These are phyloP conservation scores for Drosophila repleta DNA, from an alignment of 1,140 invertebrate genomes.

Conservation along the genomic window DNA sequence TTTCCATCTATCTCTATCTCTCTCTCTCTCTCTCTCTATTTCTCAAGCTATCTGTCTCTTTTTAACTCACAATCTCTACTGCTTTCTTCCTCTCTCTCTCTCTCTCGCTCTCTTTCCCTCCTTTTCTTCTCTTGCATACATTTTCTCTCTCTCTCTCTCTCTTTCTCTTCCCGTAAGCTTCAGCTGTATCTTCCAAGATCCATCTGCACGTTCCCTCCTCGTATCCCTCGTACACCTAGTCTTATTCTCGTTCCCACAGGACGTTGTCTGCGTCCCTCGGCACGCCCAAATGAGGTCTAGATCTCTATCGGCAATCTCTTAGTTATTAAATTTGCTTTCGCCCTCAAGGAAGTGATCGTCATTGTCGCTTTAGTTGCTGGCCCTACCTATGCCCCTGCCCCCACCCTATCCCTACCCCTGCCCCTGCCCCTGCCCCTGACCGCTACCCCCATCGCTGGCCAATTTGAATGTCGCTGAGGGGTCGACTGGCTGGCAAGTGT, in stretches of 20 bases:
- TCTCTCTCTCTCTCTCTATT: too few relatives aligned
- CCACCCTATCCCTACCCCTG: constrained; percentile 4
- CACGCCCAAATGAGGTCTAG: constrained; percentile 61
- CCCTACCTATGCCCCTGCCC: not conserved
- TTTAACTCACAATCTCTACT: too few relatives aligned
- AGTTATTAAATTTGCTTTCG: constrained; percentile 65
- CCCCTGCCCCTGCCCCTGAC: constrained; percentile 8
- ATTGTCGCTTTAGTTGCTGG: constrained; percentile 3
- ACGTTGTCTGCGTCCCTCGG: constrained; percentile 6
- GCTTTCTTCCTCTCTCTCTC: too few relatives aligned
- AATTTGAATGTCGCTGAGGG: constrained; percentile 65
- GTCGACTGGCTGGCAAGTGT: constrained; percentile 20
- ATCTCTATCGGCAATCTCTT: constrained; percentile 56
- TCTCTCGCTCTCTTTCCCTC: too few relatives aligned
- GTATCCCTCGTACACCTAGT: not conserved
- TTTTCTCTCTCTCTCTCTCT: too few relatives aligned
- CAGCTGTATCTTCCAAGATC: too few relatives aligned
- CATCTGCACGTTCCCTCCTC: too few relatives aligned
- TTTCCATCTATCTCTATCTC: too few relatives aligned
- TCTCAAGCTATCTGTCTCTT: too few relatives aligned
- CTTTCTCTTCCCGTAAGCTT: too few relatives aligned
- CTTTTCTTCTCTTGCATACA: too few relatives aligned
- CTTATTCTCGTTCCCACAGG: constrained; percentile 48
- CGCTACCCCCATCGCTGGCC: constrained; percentile 8
- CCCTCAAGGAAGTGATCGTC: constrained; percentile 64